Evolutionary conservation across 2,797 vertebrate genomes (phyloP).

Genomic region (Heterohyrax brucei): DNA sequence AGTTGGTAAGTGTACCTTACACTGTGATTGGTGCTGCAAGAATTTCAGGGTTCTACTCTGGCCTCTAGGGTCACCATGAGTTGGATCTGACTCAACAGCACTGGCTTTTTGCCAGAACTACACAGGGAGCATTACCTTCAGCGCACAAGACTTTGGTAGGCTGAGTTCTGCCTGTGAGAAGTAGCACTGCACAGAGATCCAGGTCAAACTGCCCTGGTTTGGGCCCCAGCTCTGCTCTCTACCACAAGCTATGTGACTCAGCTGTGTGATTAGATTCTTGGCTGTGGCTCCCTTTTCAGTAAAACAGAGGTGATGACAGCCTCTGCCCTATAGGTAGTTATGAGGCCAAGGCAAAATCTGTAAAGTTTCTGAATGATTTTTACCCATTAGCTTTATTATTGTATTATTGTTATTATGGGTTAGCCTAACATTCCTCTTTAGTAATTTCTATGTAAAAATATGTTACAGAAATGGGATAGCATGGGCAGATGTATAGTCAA

Average conservation of each 20-base stretch:
- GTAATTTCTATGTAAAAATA: neutral
- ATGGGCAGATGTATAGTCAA: neutral
- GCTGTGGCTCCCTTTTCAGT: neutral
- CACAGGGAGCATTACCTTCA: neutral
- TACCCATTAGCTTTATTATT: neutral
- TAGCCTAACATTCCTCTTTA: neutral
- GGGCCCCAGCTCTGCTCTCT: neutral
- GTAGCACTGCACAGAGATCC: neutral
- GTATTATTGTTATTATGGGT: neutral
- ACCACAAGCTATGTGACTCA: neutral
- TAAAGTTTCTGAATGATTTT: neutral
- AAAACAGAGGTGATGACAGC: neutral
- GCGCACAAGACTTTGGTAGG: neutral
- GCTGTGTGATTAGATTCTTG: neutral
- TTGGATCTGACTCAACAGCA: too few species aligned
- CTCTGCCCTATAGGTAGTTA: neutral
- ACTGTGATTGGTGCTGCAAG: fast-evolving
- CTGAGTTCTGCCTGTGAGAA: neutral
- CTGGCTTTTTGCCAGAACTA: neutral
- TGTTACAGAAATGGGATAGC: neutral
- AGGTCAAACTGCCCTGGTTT: neutral
- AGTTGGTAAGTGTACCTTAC: neutral
- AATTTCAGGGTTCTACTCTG: neutral
- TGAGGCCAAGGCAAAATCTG: neutral
- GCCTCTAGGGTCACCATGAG: too few species aligned